A percentile compares a stretch with the other conserved stretches of the same genome.
These are phyloP conservation scores for Enteromius thamalakanensis DNA, from an alignment of 2,797 vertebrate species.

Conservation along the genomic window DNA sequence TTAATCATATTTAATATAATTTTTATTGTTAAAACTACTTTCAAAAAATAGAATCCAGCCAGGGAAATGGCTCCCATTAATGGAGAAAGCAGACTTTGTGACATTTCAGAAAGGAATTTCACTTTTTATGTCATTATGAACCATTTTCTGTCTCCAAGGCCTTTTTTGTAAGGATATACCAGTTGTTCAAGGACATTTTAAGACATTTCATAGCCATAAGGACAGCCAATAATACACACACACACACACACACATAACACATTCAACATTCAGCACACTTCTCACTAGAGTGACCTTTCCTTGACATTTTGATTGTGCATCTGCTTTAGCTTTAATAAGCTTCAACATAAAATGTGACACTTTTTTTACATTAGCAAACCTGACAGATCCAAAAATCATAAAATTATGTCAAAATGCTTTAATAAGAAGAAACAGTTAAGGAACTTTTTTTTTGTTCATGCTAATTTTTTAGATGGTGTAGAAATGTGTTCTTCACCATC, in stretches of 20 bases:
- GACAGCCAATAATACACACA: background rate
- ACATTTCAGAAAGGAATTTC: slow-evolving; percentile 6
- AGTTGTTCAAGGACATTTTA: background rate
- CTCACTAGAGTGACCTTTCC: slow-evolving; percentile 10
- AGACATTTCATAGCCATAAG: background rate
- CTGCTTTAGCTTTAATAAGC: slow-evolving; percentile 7
- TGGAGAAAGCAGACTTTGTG: background rate
- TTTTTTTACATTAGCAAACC: background rate
- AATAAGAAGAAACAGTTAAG: background rate
- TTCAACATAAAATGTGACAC: slow-evolving; percentile 6
- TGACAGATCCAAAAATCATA: background rate
- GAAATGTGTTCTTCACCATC: background rate
- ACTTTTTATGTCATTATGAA: background rate
- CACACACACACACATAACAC: background rate
- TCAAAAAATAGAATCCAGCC: background rate
- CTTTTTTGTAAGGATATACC: background rate
- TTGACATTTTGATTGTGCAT: slow-evolving; percentile 28
- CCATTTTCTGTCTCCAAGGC: too few relatives aligned
- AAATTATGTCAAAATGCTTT: background rate
- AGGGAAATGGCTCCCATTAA: background rate
- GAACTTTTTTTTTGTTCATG: background rate
- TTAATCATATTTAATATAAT: background rate
- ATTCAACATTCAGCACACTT: background rate
- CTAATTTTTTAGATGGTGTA: background rate
- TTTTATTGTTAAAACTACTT: background rate